Base-by-base conservation (phyloP, 2,797 vertebrate species). In the Chaetophractus vellerosus region DNA sequence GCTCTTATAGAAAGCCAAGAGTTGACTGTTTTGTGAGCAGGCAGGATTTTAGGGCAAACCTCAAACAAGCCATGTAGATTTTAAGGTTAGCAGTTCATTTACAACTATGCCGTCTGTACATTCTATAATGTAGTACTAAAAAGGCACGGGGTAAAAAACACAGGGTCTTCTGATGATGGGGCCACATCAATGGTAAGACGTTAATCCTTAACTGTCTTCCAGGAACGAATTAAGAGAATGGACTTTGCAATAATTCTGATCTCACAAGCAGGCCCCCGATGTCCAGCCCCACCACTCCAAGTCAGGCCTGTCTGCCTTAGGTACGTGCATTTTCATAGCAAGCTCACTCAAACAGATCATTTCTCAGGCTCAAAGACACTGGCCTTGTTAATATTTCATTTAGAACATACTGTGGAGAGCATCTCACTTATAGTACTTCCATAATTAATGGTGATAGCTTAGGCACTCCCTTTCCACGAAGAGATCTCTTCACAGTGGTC, bases 391-490 rank as follows among this genome's bases (percentile, higher is more conserved):
- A 98, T 98, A 99, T 98, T 98, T 98, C 98, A 99, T 99, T 98
- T 98, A 98, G 98, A 98, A 98, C 98, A 98, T 98, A 98, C 97
- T 98, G 98, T 97, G 98, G 98, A 98, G 98, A 98, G 98, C 98
- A 97, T 98, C 98, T 98, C 99, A 97, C 99, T 99, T 99, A 98
- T 99, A 98, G 98, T 98, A 99, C 98, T 98, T 98, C 98, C 98
- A 97, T 99, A 99, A 99, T 99, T 99, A 99, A 99, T 99, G 98
- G 98, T 98, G 98, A 99, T 99, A 98, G 98, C 98, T 98, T 98
- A 98, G 98, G 98, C 97, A 96, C 98, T 98, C 98, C 99, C 98
- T 99, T 98, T 98, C 98, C 98, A 98, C 98, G 98, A 98, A 98
- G 98, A 98, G 98, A 98, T 98, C 98, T 96, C 97, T 98, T 98